phyloP scores from a whole-genome alignment of 2,888 invertebrate species.

The Eudemis profundana region DNA sequence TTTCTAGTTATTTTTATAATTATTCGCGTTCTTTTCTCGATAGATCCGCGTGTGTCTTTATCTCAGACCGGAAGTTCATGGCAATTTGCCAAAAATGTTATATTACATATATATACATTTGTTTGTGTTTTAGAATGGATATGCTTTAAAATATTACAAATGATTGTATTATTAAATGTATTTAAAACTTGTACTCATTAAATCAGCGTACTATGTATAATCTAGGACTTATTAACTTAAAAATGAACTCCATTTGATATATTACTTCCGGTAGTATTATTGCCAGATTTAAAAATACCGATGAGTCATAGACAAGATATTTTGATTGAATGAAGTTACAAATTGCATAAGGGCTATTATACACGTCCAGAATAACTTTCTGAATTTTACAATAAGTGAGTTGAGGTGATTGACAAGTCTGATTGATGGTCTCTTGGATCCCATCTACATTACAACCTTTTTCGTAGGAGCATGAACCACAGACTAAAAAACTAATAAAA shows the following conservation, averaged over 20 bases:
- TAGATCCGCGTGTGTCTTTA: constrained; percentile 86
- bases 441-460: neutral
- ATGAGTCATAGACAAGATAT: neutral
- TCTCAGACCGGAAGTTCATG: constrained; percentile 86
- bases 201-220: neutral
- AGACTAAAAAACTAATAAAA: neutral
- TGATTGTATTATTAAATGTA: neutral
- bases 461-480: neutral
- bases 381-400: no score
- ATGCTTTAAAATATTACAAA: neutral
- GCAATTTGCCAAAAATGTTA: constrained; percentile 82
- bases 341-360: neutral
- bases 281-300: constrained; percentile 30
- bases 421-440: no score
- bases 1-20: constrained; percentile 71
- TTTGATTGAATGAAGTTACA: neutral
- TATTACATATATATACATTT: constrained; percentile 45
- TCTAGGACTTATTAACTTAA: neutral
- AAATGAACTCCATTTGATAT: constrained; percentile 22
- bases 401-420: no score
- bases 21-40: constrained; percentile 81
- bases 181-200: neutral
- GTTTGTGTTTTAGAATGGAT: constrained; percentile 7
- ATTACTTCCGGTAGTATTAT: constrained; percentile 35
- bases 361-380: neutral